Evolutionary conservation across 2,113 vertebrate species (phyloP).

Genomic region (Anarhynchus alexandrinus): DNA sequence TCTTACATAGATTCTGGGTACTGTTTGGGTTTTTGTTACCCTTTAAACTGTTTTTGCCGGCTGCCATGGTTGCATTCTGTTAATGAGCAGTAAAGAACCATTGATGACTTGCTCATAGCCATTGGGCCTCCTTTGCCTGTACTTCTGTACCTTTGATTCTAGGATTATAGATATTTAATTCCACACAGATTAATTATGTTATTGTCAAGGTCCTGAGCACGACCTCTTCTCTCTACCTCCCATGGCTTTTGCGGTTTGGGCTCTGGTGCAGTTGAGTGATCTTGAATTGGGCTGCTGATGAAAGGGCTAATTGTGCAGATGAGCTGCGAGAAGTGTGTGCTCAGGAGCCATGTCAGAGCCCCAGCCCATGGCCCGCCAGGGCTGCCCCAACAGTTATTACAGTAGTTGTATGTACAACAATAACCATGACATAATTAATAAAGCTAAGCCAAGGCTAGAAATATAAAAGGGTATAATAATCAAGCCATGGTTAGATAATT

Average conservation of each 20-base stretch:
- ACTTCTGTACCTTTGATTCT: not conserved
- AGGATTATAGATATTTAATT: not conserved
- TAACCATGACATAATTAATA: not conserved
- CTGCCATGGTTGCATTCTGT: not conserved
- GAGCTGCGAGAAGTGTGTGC: not conserved
- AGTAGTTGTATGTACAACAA: not conserved
- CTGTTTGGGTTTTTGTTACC: not conserved
- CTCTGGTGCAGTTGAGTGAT: not conserved
- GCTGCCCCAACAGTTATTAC: not conserved
- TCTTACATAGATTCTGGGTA: not conserved
- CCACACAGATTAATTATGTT: not conserved
- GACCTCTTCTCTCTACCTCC: not conserved
- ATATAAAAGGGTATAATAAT: not conserved
- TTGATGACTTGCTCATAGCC: not conserved
- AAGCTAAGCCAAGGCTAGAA: not conserved
- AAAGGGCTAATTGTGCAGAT: not conserved
- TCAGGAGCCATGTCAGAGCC: not conserved
- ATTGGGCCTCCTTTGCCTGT: not conserved
- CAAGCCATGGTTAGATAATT: not conserved
- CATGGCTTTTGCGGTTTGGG: not conserved
- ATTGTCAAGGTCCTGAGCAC: not conserved
- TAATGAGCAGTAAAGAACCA: not conserved
- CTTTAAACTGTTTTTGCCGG: not conserved
- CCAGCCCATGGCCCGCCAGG: accelerated
- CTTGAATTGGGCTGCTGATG: not conserved